Evolutionary conservation across 2,888 invertebrate genomes (phyloP).

Genomic region (Lithosia quadra): DNA sequence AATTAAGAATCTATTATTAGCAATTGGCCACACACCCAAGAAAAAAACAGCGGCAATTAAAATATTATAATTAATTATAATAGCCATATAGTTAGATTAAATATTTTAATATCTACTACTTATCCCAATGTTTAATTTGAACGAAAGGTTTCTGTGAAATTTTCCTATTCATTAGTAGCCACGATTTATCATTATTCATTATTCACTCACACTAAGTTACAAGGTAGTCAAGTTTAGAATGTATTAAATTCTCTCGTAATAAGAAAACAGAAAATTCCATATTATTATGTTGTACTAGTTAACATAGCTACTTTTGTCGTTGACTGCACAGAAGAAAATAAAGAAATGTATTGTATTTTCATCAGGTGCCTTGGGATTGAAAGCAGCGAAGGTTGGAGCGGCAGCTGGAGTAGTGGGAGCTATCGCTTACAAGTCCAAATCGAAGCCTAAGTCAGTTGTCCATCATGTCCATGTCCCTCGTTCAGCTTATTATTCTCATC

Average conservation of each 20-base stretch:
- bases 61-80: not conserved
- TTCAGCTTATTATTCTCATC: constrained; percentile 33
- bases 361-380: constrained; percentile 72
- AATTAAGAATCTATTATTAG: not conserved
- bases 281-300: too few species aligned
- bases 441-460: constrained; percentile 62
- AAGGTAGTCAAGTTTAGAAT: not conserved
- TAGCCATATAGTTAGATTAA: not conserved
- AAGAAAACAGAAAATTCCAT: too few species aligned
- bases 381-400: constrained; percentile 78
- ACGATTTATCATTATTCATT: not conserved
- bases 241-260: too few species aligned
- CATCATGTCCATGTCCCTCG: constrained; percentile 12
- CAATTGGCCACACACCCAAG: not conserved
- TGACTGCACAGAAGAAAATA: too few species aligned
- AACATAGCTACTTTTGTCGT: too few species aligned
- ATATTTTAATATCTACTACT: not conserved
- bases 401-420: constrained; percentile 74
- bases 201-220: not conserved
- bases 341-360: not conserved
- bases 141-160: not conserved
- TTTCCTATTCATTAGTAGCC: not conserved
- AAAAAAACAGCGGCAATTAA: not conserved
- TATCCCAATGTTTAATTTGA: not conserved
- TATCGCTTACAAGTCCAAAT: constrained; percentile 73